phyloP scores from a whole-genome alignment of 2,113 vertebrate genomes.

The Poecile atricapillus region DNA sequence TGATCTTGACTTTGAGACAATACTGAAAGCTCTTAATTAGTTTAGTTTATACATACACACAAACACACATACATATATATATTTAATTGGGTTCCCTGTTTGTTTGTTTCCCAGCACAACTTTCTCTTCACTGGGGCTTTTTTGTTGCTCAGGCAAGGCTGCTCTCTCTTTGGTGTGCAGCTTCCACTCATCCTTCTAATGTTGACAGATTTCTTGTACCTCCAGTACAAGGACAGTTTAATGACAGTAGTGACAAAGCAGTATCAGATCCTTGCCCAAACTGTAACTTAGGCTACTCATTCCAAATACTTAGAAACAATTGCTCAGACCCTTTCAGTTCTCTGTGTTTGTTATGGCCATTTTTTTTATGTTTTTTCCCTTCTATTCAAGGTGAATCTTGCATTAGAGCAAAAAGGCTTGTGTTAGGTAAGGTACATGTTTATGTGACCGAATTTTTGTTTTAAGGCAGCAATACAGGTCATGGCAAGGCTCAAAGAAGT shows the following conservation, averaged over 20 bases:
- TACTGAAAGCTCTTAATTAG: neutral
- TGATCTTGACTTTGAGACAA: neutral
- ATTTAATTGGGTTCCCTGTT: neutral
- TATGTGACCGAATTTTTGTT: neutral
- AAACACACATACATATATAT: accelerated
- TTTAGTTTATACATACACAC: neutral
- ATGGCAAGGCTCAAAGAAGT: neutral
- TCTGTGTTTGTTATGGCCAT: neutral
- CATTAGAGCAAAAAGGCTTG: neutral
- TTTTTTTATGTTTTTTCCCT: neutral
- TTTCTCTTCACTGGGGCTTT: neutral
- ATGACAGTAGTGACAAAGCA: neutral
- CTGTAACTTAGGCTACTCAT: neutral
- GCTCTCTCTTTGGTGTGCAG: neutral
- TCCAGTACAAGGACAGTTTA: neutral
- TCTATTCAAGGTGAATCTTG: neutral
- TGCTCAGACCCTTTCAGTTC: neutral
- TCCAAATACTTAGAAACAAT: neutral
- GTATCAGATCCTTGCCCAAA: neutral
- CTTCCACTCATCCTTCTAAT: neutral
- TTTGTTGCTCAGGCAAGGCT: neutral
- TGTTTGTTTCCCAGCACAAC: neutral
- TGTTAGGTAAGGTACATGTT: neutral
- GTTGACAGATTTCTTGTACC: neutral
- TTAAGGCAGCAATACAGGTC: neutral